Evolutionary conservation across 2,113 vertebrate species (phyloP), one percentile per base, ranked within the genome.

Genomic region (Anser brachyrhynchus): DNA sequence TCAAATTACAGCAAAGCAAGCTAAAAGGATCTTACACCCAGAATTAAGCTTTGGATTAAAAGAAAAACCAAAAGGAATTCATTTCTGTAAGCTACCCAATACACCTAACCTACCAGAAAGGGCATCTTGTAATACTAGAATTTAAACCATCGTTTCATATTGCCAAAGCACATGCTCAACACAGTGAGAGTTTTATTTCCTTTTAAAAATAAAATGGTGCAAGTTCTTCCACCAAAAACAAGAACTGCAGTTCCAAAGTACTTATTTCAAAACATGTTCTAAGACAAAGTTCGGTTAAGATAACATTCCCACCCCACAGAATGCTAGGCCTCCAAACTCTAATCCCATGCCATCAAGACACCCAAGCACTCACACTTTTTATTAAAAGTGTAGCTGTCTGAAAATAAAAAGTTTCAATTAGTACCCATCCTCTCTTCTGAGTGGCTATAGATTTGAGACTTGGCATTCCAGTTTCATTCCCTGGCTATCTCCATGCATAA

Each of bases 141-240:
- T 62, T 90, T 73, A 87, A 93, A 79, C 57, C 31, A 74, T 62
- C 57, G 59, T 54, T 44, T 83, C 75, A 49, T 44, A 77, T 10
- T 90, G 88, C 87, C 85, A 93, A 97, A 87, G 44, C 59, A 81
- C 7, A 44, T 57, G 78, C 35, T 83, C 49, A 41, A 23, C 35
- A 9, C 46, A 59, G 44, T 20, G 13, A 96, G 74, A 91, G 39
- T 46, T 88, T 69, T 71, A 77, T 55, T 92, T 89, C 77, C 66
- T 95, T 92, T 77, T 58, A 77, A 94, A 95, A 93, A 94, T 57
- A 92, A 69, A 73, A 85, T 35, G 65, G 54, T 58, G 44, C 2
- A 15, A 75, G 61, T 66, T 91, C 89, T 91, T 93, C 93, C 67
- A 97, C 44, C 77, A 92, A 95, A 94, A 95, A 20, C 71, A 97